A percentile compares a stretch with the other conserved stretches of the same genome.
Conservation (phyloP, 2,888 invertebrate species). For the Sthenelais limicola region DNA sequence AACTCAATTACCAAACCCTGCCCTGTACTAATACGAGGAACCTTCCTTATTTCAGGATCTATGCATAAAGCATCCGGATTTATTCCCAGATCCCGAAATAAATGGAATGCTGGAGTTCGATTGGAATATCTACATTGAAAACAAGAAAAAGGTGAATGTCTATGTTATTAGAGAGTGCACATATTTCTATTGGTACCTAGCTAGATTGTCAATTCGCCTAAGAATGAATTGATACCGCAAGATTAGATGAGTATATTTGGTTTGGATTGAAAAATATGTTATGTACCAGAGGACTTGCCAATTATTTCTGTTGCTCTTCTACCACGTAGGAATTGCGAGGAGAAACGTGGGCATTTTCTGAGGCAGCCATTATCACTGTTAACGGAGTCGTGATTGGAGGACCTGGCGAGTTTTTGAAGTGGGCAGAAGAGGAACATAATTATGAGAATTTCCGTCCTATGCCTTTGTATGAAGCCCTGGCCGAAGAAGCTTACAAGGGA, state of each 20-base stretch:
- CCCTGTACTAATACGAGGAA: not conserved
- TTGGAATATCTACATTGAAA: constrained; percentile 69
- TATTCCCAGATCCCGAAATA: constrained; percentile 59
- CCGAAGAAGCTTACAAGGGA: constrained; percentile 68
- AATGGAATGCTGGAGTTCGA: constrained; percentile 70
- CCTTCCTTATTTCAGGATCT: constrained; percentile 62
- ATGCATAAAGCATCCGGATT: constrained; percentile 55
- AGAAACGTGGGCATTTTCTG: constrained; percentile 69
- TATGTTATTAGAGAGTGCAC: too few species aligned
- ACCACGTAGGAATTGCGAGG: constrained; percentile 70
- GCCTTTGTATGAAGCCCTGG: constrained; percentile 65
- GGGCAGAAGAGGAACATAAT: constrained; percentile 66
- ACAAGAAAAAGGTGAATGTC: constrained; percentile 69
- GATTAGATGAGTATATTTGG: too few species aligned
- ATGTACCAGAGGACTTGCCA: too few species aligned
- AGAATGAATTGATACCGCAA: not conserved
- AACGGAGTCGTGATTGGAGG: constrained; percentile 67
- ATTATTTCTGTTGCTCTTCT: not conserved
- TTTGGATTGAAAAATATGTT: too few species aligned
- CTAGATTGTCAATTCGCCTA: not conserved
- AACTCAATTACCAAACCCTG: too few species aligned
- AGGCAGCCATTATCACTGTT: constrained; percentile 67
- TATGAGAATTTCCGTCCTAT: constrained; percentile 69
- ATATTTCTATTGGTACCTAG: not conserved
- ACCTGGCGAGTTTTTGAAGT: constrained; percentile 66